phyloP scores from a whole-genome alignment of 1,140 invertebrate genomes.

The Maniola jurtina region DNA sequence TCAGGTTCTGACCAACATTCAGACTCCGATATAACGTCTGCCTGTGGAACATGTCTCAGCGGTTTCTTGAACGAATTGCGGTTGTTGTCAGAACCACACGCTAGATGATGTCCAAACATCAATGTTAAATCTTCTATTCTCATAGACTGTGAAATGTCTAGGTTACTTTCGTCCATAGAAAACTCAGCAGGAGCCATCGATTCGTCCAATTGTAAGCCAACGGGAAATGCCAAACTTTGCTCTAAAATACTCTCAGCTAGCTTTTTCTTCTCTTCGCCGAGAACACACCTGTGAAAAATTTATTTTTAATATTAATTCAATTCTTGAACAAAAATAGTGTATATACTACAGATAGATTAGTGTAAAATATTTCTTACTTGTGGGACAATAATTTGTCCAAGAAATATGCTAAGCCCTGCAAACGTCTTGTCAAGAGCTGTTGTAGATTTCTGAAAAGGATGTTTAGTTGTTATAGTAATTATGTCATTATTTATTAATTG shows the following conservation, averaged over 20 bases:
- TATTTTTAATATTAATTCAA: neutral
- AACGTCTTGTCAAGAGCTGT: conserved; percentile 80
- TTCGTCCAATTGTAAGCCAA: conserved; percentile 70
- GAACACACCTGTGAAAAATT: conserved; percentile 62
- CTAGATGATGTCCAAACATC: conserved; percentile 73
- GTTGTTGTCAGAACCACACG: conserved; percentile 54
- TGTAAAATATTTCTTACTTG: conserved; percentile 58
- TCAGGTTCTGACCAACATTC: conserved; percentile 93
- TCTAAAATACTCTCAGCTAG: conserved; percentile 75
- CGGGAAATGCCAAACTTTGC: conserved; percentile 72
- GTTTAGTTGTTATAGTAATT: neutral
- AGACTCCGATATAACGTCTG: conserved; percentile 83
- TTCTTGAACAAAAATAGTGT: too few species aligned
- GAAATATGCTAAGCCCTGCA: conserved; percentile 86
- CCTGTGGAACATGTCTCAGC: conserved; percentile 48
- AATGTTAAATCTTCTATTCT: conserved; percentile 71
- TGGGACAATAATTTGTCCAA: conserved; percentile 84
- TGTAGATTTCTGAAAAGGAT: conserved; percentile 68
- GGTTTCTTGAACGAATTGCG: conserved; percentile 43
- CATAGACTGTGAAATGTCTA: conserved; percentile 69
- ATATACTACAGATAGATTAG: neutral
- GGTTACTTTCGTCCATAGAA: conserved; percentile 68
- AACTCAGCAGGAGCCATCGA: conserved; percentile 69
- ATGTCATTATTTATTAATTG: conserved; percentile 5
- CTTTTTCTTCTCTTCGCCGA: conserved; percentile 75